These are phyloP conservation scores for Amiota mariae DNA, from an alignment of 2,888 invertebrate species.

Conservation along the genomic window DNA sequence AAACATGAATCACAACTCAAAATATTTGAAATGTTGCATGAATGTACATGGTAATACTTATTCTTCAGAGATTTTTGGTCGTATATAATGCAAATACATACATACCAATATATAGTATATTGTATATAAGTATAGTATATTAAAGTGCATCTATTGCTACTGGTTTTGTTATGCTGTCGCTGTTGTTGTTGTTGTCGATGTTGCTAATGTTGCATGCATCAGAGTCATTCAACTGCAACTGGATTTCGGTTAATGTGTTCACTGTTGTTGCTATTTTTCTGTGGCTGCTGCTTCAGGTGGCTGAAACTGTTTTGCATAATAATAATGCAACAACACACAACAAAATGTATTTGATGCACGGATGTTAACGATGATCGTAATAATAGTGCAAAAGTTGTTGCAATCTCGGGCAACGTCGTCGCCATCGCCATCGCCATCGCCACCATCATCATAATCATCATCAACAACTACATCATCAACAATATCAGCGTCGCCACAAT, in stretches of 20 bases:
- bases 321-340: conserved; percentile 39
- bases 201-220: conserved; percentile 44
- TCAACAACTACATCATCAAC: conserved; percentile 14
- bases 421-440: background rate
- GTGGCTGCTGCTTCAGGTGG: conserved; percentile 30
- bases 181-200: background rate
- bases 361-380: conserved; percentile 51
- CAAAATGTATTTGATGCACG: conserved; percentile 39
- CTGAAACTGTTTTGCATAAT: conserved; percentile 60
- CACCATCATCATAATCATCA: no score
- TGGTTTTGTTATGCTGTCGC: background rate
- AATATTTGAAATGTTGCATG: no score
- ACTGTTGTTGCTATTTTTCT: conserved; percentile 28
- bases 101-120: no score
- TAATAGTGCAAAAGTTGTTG: conserved; percentile 46
- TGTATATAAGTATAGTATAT: background rate
- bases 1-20: no score
- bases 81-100: background rate
- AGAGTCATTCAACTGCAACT: conserved; percentile 65
- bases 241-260: conserved; percentile 63
- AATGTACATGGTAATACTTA: no score
- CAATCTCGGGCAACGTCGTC: conserved; percentile 19
- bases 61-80: no score
- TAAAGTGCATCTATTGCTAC: background rate
- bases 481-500: conserved; percentile 13